These are phyloP conservation scores for Anhinga anhinga DNA, from an alignment of 2,113 vertebrate species.

Conservation along the genomic window DNA sequence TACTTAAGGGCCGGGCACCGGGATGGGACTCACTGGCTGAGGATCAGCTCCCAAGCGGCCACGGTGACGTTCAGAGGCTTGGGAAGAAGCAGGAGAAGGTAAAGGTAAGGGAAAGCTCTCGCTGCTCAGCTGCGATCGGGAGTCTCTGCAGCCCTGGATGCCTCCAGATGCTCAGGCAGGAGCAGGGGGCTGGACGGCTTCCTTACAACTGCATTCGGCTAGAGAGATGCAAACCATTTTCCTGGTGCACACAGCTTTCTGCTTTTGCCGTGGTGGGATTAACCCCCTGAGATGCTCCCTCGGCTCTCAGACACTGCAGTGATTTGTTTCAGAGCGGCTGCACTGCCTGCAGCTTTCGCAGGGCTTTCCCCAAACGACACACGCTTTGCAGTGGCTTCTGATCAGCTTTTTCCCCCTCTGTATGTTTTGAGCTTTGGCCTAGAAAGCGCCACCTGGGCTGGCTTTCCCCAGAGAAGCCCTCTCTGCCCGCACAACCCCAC, in stretches of 20 bases:
- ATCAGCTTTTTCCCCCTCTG: not conserved
- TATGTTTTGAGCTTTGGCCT: not conserved
- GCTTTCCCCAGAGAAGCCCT: not conserved
- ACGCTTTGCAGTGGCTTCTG: not conserved
- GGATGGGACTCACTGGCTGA: not conserved
- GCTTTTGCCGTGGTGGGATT: not conserved
- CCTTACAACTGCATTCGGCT: not conserved
- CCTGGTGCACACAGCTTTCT: not conserved
- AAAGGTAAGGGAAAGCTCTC: not conserved
- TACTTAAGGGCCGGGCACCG: not conserved
- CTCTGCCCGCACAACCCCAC: not conserved
- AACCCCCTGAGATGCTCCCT: not conserved
- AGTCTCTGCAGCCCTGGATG: not conserved
- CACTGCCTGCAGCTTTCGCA: not conserved
- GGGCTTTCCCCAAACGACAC: not conserved
- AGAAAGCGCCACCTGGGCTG: not conserved
- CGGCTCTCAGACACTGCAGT: not conserved
- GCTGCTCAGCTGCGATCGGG: not conserved
- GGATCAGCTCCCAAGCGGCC: accelerated
- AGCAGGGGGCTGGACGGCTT: not conserved
- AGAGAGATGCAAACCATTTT: not conserved
- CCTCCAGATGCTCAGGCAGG: not conserved
- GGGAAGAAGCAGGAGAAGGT: not conserved
- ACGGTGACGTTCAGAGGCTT: accelerated
- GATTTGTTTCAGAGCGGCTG: not conserved